Percentiles rank a stretch among this genome's conserved stretches.
Conservation (phyloP, 1,140 invertebrate species). For the Colletes gigas region DNA sequence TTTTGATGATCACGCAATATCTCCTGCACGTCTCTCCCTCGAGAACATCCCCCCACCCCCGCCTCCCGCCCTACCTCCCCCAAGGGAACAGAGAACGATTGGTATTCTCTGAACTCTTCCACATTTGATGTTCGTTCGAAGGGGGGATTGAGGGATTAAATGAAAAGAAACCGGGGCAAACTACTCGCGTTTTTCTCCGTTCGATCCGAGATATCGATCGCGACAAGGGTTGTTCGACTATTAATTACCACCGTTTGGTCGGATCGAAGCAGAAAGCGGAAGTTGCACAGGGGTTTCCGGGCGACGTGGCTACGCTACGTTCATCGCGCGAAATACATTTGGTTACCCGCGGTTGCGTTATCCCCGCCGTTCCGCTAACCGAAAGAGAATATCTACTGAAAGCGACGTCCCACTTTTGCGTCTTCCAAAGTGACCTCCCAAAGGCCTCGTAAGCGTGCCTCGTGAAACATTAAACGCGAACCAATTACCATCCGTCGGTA, state of each 20-base stretch:
- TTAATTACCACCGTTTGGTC: background rate
- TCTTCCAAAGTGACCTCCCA: slow-evolving; percentile 18
- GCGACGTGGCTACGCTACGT: background rate
- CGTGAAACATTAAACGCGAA: slow-evolving; percentile 21
- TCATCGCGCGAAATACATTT: no score
- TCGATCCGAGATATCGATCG: slow-evolving; percentile 15
- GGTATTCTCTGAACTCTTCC: background rate
- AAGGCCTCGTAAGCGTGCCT: slow-evolving; percentile 14
- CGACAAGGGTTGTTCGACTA: background rate
- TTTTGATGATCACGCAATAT: no score
- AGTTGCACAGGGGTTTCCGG: slow-evolving; percentile 6
- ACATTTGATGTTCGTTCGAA: background rate
- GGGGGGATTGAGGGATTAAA: background rate
- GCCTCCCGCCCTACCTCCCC: no score
- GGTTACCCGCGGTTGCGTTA: slow-evolving; percentile 9
- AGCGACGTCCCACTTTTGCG: slow-evolving; percentile 45
- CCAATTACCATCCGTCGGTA: no score
- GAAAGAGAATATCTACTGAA: slow-evolving; percentile 41
- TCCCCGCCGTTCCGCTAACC: slow-evolving; percentile 24
- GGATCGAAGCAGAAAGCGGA: slow-evolving; percentile 38
- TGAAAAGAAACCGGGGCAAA: background rate
- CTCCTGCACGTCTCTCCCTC: no score
- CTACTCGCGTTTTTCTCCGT: background rate
- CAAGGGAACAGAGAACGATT: background rate
- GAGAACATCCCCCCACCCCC: background rate